Conservation (phyloP, 2,113 vertebrate genomes). For the Phylloscopus trochilus region DNA sequence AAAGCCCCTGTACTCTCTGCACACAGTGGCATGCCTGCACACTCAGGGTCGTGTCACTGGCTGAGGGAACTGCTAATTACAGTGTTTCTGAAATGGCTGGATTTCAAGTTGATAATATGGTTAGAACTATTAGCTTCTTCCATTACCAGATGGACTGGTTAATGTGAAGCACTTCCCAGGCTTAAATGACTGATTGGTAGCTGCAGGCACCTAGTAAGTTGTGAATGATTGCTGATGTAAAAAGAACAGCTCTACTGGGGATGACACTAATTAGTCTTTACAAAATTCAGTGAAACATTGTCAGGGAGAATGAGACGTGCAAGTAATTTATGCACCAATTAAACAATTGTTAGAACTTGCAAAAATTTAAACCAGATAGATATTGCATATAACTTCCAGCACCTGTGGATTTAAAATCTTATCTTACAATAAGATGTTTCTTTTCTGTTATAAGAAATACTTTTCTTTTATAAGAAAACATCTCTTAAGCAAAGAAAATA, state of each 20-base stretch:
- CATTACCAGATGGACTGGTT: conserved; percentile 13
- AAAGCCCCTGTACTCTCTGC: neutral
- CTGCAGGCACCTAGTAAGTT: conserved; percentile 38
- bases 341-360: neutral
- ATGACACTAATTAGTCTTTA: conserved; percentile 8
- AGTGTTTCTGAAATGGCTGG: neutral
- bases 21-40: neutral
- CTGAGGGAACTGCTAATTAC: neutral
- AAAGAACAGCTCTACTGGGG: neutral
- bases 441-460: neutral
- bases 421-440: neutral
- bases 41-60: neutral
- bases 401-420: neutral
- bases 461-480: neutral
- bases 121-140: neutral
- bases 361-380: neutral
- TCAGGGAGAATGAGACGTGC: neutral
- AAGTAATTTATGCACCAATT: neutral
- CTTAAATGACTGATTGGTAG: conserved; percentile 34
- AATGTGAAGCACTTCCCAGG: conserved; percentile 22
- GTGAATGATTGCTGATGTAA: conserved; percentile 32
- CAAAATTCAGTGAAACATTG: neutral
- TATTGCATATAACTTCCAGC: neutral
- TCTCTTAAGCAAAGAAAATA: neutral
- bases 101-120: conserved; percentile 5